phyloP scores from a whole-genome alignment of 2,888 invertebrate genomes.

The Ephialtes manifestator region DNA sequence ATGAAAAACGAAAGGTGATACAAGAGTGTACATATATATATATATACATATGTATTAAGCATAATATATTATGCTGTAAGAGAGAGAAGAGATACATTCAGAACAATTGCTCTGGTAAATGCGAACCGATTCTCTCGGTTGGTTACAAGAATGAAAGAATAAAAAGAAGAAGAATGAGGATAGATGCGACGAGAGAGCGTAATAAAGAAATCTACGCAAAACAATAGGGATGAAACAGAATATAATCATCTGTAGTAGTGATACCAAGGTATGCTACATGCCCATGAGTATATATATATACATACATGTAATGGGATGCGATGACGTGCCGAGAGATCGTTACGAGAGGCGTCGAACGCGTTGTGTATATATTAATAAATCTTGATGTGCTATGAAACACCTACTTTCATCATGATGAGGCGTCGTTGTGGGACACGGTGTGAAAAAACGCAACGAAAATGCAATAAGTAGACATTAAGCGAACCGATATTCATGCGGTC shows the following conservation, averaged over 20 bases:
- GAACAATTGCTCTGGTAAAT: constrained; percentile 30
- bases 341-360: constrained; percentile 59
- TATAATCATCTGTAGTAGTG: constrained; percentile 33
- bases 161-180: constrained; percentile 14
- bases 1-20: constrained; percentile 67
- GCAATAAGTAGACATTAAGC: not conserved
- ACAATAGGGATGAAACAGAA: constrained; percentile 58
- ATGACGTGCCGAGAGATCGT: constrained; percentile 55
- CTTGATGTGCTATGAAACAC: constrained; percentile 33
- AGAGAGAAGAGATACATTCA: constrained; percentile 2
- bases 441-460: constrained; percentile 16
- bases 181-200: constrained; percentile 41
- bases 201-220: constrained; percentile 54
- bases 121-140: constrained; percentile 27
- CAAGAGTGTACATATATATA: constrained; percentile 21
- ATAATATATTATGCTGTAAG: constrained; percentile 5
- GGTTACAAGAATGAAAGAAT: not conserved
- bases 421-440: constrained; percentile 42
- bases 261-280: constrained; percentile 21
- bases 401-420: constrained; percentile 44
- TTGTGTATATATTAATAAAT: constrained; percentile 48
- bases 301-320: constrained; percentile 15
- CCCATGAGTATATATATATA: not conserved
- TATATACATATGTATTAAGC: not conserved
- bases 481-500: too few species aligned